phyloP scores from a whole-genome alignment of 1,140 invertebrate genomes.

The Drosophila ambigua region DNA sequence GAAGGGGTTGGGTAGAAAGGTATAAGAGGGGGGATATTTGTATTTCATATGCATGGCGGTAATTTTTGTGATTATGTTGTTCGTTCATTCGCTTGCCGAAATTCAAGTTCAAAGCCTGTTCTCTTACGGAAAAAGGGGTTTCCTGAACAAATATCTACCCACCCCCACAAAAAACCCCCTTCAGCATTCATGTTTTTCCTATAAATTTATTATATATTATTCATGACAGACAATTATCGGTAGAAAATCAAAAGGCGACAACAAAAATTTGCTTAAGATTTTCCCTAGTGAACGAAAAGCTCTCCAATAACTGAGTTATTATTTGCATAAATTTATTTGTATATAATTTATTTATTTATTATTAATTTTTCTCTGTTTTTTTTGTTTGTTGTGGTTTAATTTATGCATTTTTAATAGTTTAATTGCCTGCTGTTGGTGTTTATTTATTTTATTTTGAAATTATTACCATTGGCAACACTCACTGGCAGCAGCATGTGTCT shows the following conservation, averaged over 20 bases:
- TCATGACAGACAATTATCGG: conserved; percentile 79
- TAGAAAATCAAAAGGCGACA: conserved; percentile 62
- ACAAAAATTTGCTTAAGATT: conserved; percentile 31
- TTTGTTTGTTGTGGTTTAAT: conserved; percentile 57
- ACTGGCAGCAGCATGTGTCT: conserved; percentile 37
- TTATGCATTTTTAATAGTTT: conserved; percentile 53
- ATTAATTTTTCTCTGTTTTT: conserved; percentile 26
- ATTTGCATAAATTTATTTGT: conserved; percentile 25
- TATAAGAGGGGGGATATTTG: conserved; percentile 55
- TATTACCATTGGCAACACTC: conserved; percentile 55
- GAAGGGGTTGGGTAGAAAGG: not conserved
- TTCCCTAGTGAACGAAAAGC: conserved; percentile 24
- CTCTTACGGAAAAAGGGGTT: conserved; percentile 65
- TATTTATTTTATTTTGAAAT: conserved; percentile 39
- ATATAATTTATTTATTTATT: conserved; percentile 38
- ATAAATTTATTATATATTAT: conserved; percentile 74
- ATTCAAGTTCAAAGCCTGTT: conserved; percentile 74
- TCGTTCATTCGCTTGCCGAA: conserved; percentile 41
- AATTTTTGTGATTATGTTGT: conserved; percentile 81
- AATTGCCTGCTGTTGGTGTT: conserved; percentile 39
- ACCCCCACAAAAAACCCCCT: not conserved
- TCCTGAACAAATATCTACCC: conserved; percentile 59
- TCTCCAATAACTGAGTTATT: conserved; percentile 40
- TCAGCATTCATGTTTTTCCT: conserved; percentile 15
- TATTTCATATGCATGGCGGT: conserved; percentile 81